A percentile compares a stretch with the other conserved stretches of the same genome.
phyloP scores from a whole-genome alignment of 2,888 invertebrate genomes.

The Leptogaster cylindrica region DNA sequence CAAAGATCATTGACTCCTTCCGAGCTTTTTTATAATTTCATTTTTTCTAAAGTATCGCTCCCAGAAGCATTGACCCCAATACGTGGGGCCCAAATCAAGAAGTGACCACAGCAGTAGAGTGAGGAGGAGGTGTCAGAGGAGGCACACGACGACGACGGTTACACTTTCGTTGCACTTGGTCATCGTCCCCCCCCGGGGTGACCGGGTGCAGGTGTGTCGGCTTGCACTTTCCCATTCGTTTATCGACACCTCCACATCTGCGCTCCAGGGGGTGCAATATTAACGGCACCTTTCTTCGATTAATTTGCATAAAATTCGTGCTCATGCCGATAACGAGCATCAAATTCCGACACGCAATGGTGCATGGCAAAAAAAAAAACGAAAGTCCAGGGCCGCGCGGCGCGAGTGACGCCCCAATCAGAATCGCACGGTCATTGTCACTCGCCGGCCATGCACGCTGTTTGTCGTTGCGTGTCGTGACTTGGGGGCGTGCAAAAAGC shows the following conservation, averaged over 20 bases:
- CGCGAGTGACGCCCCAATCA: neutral
- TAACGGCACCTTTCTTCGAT: conserved; percentile 20
- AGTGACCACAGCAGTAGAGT: too few species aligned
- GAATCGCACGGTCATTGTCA: conserved; percentile 32
- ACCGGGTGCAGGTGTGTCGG: neutral
- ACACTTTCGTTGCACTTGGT: conserved; percentile 21
- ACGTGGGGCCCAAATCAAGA: neutral
- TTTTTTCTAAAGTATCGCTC: too few species aligned
- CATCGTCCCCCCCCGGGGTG: neutral
- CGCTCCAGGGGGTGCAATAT: neutral
- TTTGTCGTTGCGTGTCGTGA: conserved; percentile 8
- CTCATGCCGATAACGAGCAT: conserved; percentile 21
- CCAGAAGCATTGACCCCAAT: conserved; percentile 8
- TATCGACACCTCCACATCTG: neutral
- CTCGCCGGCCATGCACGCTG: conserved; percentile 9
- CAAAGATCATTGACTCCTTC: neutral
- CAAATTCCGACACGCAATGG: conserved; percentile 33
- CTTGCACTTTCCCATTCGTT: conserved; percentile 25
- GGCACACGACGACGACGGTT: conserved; percentile 3
- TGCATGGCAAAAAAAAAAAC: conserved; percentile 21
- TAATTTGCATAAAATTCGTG: conserved; percentile 26
- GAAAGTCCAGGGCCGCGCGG: conserved; percentile 24
- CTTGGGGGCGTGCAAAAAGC: neutral
- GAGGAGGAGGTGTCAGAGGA: neutral
- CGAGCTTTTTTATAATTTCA: neutral